A percentile compares a stretch with the other conserved stretches of the same genome.
Conservation (phyloP, 1,140 invertebrate species). For the Elymnias hypermnestra region DNA sequence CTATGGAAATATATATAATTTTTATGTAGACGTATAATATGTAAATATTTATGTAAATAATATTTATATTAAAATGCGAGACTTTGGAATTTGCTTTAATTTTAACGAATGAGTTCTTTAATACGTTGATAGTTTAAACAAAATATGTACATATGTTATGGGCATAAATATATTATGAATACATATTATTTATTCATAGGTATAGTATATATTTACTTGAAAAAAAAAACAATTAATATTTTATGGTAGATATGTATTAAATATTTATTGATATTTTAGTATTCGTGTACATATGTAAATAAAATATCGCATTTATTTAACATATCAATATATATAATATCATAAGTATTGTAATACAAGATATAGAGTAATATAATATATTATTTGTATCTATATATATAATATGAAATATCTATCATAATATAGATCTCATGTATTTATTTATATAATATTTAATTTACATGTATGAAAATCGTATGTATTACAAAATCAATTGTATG, state of each 20-base stretch:
- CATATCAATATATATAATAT: conserved; percentile 29
- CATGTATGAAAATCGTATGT: neutral
- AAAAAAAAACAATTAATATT: conserved; percentile 12
- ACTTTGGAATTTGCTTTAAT: conserved; percentile 63
- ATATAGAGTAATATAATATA: conserved; percentile 2
- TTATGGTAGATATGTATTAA: conserved; percentile 16
- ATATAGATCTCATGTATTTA: conserved; percentile 9
- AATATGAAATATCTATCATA: neutral
- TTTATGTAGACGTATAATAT: conserved; percentile 14
- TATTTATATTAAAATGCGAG: conserved; percentile 34
- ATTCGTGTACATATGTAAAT: conserved; percentile 55
- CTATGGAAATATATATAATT: conserved; percentile 19
- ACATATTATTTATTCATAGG: conserved; percentile 18
- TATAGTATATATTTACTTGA: conserved; percentile 19
- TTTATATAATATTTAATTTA: neutral
- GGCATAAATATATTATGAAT: conserved; percentile 23
- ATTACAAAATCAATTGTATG: conserved; percentile 3
- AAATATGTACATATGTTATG: conserved; percentile 25
- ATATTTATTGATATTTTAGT: conserved; percentile 24
- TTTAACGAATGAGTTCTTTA: conserved; percentile 17
- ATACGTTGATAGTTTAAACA: conserved; percentile 14
- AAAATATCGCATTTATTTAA: conserved; percentile 54
- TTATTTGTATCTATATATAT: neutral
- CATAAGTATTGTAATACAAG: neutral
- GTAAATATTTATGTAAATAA: conserved; percentile 40